Evolutionary conservation across 2,797 vertebrate species (phyloP).

Genomic region (Gymnocypris eckloni): DNA sequence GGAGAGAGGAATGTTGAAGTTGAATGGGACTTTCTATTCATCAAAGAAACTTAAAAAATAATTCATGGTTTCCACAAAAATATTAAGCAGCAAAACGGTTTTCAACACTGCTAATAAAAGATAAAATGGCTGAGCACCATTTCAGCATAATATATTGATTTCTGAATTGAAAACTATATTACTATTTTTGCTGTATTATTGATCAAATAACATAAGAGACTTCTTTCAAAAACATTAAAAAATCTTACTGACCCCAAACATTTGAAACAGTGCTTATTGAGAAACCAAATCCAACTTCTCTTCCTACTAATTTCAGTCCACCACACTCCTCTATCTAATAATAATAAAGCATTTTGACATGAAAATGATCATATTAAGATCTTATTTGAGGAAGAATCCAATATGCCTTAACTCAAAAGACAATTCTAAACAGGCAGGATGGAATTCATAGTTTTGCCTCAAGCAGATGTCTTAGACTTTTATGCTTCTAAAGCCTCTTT

Average conservation of each 20-base stretch:
- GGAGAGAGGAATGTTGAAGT: neutral
- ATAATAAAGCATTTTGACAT: neutral
- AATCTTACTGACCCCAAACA: neutral
- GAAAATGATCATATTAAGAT: neutral
- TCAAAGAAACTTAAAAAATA: neutral
- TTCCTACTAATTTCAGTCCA: neutral
- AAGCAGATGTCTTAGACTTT: conserved; percentile 26
- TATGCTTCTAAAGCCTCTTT: conserved; percentile 15
- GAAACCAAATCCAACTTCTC: neutral
- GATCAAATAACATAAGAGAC: neutral
- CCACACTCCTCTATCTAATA: neutral
- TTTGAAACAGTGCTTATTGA: neutral
- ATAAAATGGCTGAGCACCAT: neutral
- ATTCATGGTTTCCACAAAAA: neutral
- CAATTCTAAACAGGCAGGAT: conserved; percentile 1
- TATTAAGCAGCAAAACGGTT: neutral
- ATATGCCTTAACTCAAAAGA: conserved; percentile 6
- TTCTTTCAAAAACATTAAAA: neutral
- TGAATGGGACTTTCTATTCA: neutral
- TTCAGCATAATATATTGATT: neutral
- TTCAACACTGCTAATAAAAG: neutral
- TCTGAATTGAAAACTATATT: neutral
- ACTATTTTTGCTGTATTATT: neutral
- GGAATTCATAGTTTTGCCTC: conserved; percentile 17
- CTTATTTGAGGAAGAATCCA: neutral